These are phyloP conservation scores for Stegostoma tigrinum DNA, from an alignment of 2,113 vertebrate species.

Conservation along the genomic window DNA sequence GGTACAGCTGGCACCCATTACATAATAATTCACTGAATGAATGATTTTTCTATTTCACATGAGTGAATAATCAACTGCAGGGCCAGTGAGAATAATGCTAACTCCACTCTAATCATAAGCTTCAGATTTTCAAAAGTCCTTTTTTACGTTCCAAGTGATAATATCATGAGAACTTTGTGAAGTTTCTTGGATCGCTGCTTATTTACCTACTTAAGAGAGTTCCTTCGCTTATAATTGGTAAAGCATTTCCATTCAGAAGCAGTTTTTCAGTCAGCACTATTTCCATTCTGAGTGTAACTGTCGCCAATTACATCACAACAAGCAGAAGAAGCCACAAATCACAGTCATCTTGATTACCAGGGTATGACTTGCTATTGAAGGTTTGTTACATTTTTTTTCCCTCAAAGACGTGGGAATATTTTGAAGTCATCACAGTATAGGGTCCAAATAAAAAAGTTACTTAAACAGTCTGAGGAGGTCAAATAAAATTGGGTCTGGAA, in stretches of 20 bases:
- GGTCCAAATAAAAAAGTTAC: neutral
- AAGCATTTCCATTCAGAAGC: neutral
- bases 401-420: neutral
- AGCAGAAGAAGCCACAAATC: neutral
- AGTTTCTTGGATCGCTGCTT: neutral
- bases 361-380: neutral
- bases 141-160: neutral
- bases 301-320: neutral
- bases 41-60: neutral
- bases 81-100: neutral
- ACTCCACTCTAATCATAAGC: neutral
- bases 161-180: neutral
- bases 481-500: neutral
- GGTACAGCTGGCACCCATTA: constrained; percentile 20
- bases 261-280: neutral
- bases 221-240: neutral
- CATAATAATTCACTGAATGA: constrained; percentile 11
- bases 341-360: neutral
- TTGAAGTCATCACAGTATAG: neutral
- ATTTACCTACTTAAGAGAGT: neutral
- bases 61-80: neutral
- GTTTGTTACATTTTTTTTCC: neutral
- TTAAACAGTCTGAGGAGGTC: neutral
- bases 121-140: neutral
- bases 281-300: neutral